Conservation (phyloP, 2,888 invertebrate genomes). For the Nowickia ferox region DNA sequence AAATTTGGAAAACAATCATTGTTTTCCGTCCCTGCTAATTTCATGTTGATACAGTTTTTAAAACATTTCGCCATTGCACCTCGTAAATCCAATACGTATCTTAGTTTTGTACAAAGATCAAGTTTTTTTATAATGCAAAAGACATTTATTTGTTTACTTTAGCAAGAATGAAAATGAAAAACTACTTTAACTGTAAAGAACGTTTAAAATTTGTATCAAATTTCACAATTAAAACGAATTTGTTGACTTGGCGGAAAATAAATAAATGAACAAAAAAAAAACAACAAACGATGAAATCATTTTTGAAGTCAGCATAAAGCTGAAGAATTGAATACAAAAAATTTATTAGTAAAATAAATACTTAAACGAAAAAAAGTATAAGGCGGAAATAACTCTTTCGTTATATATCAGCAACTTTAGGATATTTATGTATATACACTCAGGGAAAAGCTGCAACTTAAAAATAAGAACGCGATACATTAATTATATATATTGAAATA, state of each 20-base stretch:
- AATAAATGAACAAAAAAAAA: not conserved
- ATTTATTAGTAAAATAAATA: not conserved
- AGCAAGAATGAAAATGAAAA: constrained; percentile 21
- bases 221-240: constrained; percentile 46
- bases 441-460: too few relatives aligned
- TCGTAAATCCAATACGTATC: not conserved
- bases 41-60: not conserved
- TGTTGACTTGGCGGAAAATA: constrained; percentile 46
- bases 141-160: constrained; percentile 35
- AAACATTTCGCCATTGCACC: not conserved
- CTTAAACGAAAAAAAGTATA: too few relatives aligned
- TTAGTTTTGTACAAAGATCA: not conserved
- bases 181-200: constrained; percentile 10
- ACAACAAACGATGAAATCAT: not conserved
- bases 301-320: not conserved
- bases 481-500: too few relatives aligned
- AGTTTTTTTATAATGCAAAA: constrained; percentile 23
- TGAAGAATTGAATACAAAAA: constrained; percentile 7
- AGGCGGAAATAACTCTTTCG: too few relatives aligned
- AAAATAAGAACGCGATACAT: too few relatives aligned
- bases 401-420: too few relatives aligned
- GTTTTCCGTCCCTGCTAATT: too few relatives aligned
- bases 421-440: too few relatives aligned
- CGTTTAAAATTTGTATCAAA: constrained; percentile 36
- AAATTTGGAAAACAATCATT: too few relatives aligned